Evolutionary conservation across 1,140 invertebrate genomes (phyloP).

Genomic region (Tigriopus japonicus): DNA sequence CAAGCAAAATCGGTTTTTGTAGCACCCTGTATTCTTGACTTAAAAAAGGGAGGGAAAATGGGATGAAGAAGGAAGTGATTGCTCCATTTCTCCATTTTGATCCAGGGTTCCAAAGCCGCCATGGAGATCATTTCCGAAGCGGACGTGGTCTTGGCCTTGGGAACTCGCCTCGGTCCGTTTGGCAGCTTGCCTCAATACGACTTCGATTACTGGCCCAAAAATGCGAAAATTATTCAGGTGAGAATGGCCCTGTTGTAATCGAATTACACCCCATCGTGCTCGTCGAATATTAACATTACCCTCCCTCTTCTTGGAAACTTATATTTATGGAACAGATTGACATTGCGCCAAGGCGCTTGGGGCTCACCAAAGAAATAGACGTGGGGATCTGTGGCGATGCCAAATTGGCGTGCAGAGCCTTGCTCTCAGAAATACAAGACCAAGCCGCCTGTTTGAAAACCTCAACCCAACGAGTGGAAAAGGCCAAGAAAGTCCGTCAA

Average conservation of each 20-base stretch:
- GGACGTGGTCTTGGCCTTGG: slow-evolving; percentile 6
- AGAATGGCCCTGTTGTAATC: background rate
- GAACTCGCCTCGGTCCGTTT: slow-evolving; percentile 9
- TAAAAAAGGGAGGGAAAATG: background rate
- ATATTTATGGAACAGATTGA: background rate
- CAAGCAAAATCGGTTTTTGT: no score
- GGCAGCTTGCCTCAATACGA: slow-evolving; percentile 4
- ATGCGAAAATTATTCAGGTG: slow-evolving; percentile 12
- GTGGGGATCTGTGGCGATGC: slow-evolving; percentile 9
- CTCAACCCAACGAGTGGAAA: background rate
- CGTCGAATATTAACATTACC: no score
- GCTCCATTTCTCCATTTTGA: background rate
- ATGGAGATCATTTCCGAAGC: slow-evolving; percentile 9
- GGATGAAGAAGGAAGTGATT: background rate
- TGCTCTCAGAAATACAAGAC: background rate
- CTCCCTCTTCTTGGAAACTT: background rate
- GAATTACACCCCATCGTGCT: background rate
- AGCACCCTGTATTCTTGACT: no score
- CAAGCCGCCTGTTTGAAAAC: background rate
- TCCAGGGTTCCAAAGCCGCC: slow-evolving; percentile 11
- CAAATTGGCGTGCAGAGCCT: slow-evolving; percentile 1
- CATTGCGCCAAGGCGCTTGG: background rate
- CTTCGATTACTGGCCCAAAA: slow-evolving; percentile 11
- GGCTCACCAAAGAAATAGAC: slow-evolving; percentile 5
- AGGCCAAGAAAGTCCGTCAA: background rate